Conservation (phyloP, 2,888 invertebrate species). For the Anaspis maculata region DNA sequence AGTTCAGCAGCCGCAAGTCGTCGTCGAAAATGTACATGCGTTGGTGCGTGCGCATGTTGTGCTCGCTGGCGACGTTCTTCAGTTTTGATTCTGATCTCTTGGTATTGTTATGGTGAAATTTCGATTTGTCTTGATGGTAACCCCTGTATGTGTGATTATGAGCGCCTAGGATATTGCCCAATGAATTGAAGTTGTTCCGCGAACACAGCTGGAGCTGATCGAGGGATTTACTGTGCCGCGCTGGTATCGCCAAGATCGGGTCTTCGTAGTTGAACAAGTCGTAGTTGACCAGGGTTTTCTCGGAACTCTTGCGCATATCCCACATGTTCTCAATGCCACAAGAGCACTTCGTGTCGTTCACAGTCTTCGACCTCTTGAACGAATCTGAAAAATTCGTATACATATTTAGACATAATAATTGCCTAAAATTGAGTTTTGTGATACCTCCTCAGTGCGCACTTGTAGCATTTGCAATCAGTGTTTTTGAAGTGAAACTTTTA, state of each 20-base stretch:
- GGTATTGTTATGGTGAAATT: not conserved
- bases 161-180: conserved; percentile 21
- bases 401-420: too few relatives aligned
- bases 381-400: conserved; percentile 1
- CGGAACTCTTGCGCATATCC: conserved; percentile 23
- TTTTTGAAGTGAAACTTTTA: too few relatives aligned
- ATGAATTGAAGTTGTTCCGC: conserved; percentile 25
- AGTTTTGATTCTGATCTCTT: conserved; percentile 16
- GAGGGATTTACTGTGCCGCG: conserved; percentile 70
- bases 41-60: conserved; percentile 19
- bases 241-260: conserved; percentile 21
- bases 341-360: conserved; percentile 26
- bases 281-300: conserved; percentile 19
- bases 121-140: conserved; percentile 13
- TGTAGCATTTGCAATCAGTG: too few relatives aligned
- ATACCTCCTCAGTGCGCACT: too few relatives aligned
- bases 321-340: conserved; percentile 27
- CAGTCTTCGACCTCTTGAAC: conserved; percentile 22
- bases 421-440: too few relatives aligned
- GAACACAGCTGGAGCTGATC: conserved; percentile 60
- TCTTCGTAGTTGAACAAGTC: conserved; percentile 21
- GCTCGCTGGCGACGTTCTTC: conserved; percentile 28
- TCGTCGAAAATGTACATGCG: conserved; percentile 17
- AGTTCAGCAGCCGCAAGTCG: conserved; percentile 5
- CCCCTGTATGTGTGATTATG: conserved; percentile 13